Evolutionary conservation across 2,113 vertebrate species (phyloP), one percentile per base, ranked within the genome.

Genomic region (Corydoras sp.): DNA sequence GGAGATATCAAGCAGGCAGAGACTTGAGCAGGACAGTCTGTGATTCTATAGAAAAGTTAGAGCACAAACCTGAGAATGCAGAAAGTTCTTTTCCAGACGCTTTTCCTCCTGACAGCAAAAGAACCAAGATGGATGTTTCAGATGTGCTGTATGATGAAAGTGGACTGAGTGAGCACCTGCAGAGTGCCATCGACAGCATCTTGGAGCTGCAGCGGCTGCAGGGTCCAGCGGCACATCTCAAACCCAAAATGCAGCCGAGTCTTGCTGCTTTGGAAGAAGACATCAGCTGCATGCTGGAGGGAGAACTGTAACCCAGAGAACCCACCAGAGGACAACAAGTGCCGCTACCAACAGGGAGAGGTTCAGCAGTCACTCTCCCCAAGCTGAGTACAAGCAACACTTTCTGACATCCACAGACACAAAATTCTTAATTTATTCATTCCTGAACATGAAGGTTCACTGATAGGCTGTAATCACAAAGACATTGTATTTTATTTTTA

Each of bases 121-220:
- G 77, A 13, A 74, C 24, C 15, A 76, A 75, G 59, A 66, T 69
- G 55, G 76, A 77, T 18, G 7, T 66, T 65, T 63, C 49, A 13
- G 29, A 43, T 2, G 13, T n/a, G 11, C 24, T 83, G 32, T 87
- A 87, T 35, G 88, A 91, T 70, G 90, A 91, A 78, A 84, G 79
- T 76, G 81, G 87, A 73, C 88, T 92, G 68, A 91, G 81, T 0
- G 89, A 91, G 79, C 88, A 91, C 54, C 85, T 92, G 3, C 90
- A 92, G 85, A 92, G 90, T 35, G 90, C 90, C 73, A 91, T 92
- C 63, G 86, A 92, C 88, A 92, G 90, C 85, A 91, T 92, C 76
- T 81, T 92, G 81, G 89, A 91, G 75, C 86, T 92, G 1, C 89
- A 91, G 85, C 83, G 89, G 58, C 79, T 90, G 65, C 90, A 92